These are phyloP conservation scores for Caenorhabditis becei DNA, from an alignment of 2,888 invertebrate genomes.

Conservation along the genomic window DNA sequence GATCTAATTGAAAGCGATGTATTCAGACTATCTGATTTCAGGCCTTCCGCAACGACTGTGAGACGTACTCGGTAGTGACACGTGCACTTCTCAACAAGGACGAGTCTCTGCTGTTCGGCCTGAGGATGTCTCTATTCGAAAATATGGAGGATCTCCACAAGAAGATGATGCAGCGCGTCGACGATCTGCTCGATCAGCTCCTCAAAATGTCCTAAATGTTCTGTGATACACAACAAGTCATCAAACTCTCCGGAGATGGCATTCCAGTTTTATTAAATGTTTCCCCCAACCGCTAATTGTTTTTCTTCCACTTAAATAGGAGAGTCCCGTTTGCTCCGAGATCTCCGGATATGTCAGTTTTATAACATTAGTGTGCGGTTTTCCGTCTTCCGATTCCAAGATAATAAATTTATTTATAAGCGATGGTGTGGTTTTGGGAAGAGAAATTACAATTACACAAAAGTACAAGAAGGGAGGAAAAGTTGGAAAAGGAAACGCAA, in stretches of 20 bases:
- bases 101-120: constrained; percentile 57
- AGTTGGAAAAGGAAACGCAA: constrained; percentile 8
- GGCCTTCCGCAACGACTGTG: constrained; percentile 72
- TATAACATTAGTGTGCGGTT: neutral
- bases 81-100: constrained; percentile 69
- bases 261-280: too few relatives aligned
- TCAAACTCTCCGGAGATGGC: too few relatives aligned
- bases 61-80: constrained; percentile 71
- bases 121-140: constrained; percentile 69
- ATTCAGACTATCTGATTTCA: constrained; percentile 32
- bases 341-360: too few relatives aligned
- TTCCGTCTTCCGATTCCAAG: neutral
- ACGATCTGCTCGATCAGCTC: constrained; percentile 48
- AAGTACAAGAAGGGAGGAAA: constrained; percentile 9
- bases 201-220: neutral
- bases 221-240: neutral
- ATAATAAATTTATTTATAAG: constrained; percentile 15
- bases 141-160: constrained; percentile 67
- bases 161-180: constrained; percentile 66
- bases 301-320: too few relatives aligned
- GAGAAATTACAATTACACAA: constrained; percentile 4
- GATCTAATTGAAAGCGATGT: neutral
- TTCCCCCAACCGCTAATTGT: too few relatives aligned
- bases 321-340: too few relatives aligned
- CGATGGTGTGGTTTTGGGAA: constrained; percentile 4